These are phyloP conservation scores for human (Homo sapiens) DNA, from an alignment of 2,113 vertebrate genomes.

Conservation along the genomic window DNA sequence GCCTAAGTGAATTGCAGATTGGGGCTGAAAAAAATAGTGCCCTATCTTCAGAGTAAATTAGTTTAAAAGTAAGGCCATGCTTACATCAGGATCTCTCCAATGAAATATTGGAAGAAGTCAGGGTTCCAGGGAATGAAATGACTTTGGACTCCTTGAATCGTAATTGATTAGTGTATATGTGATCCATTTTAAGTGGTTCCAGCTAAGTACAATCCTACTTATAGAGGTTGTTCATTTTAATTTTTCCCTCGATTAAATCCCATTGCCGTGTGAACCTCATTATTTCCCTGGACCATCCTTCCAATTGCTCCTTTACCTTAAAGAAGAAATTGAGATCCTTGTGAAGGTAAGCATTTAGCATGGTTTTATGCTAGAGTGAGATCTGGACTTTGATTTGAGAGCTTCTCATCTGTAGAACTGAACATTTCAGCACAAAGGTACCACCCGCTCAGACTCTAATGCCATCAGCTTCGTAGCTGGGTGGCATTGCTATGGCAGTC, in stretches of 20 bases:
- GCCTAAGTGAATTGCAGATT: not conserved
- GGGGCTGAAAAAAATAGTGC: not conserved
- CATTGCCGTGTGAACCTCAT: not conserved
- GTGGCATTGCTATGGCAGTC: rapidly evolving
- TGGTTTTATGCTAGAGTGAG: not conserved
- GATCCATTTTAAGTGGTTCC: not conserved
- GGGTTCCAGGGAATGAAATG: not conserved
- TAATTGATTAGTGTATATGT: not conserved
- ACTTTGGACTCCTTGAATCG: not conserved
- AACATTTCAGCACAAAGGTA: not conserved
- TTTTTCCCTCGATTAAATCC: not conserved
- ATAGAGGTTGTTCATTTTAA: not conserved
- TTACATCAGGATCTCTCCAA: not conserved
- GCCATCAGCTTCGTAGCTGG: too few species aligned
- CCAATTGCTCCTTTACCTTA: not conserved
- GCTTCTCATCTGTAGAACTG: not conserved
- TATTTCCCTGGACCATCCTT: not conserved
- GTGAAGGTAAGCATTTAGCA: not conserved
- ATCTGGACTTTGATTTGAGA: not conserved
- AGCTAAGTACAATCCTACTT: not conserved
- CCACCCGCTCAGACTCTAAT: rapidly evolving
- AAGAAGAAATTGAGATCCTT: not conserved
- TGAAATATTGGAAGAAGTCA: not conserved
- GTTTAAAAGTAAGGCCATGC: not conserved
- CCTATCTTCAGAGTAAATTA: not conserved